Evolutionary conservation across 2,888 invertebrate genomes (phyloP), one percentile per base, ranked within the genome.

Genomic region (Lasioglossum leucozonium): DNA sequence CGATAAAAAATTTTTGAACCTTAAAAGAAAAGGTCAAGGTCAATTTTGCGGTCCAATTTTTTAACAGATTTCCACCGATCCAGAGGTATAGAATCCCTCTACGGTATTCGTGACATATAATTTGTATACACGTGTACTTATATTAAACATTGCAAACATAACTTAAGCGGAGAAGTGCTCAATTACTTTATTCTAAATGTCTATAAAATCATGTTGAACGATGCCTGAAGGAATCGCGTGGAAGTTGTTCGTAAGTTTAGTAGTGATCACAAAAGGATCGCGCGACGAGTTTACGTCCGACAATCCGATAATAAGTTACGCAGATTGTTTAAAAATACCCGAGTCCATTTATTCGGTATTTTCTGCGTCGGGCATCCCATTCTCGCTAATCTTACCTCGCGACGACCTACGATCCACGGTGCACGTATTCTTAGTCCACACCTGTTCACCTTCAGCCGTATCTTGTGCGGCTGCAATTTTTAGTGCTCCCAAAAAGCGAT

Each of bases 361-460:
- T 69, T 82, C 62, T 26, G 22, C 22, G 13, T 1, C 4, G 67
- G 18, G 5, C 11, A 0, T 10, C n/a, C 18, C 30, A 42, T 69
- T 55, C 67, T 16, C 10, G n/a, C 44, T 72, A 81, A 73, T 73
- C 65, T 67, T 40, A n/a, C 55, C 26, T 10, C 42, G 1, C 22
- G 4, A 62, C 22, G 55, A 42, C 34, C 44, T 44, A 6, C n/a
- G 6, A 51, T 8, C n/a, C 26, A 26, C 72, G 3, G 16, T 8
- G 16, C 3, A 26, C n/a, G 40, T 84, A 84, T 78, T 72, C 79
- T 76, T 51, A 26, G 72, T 76, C 79, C 73, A 77, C 85, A 79
- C 84, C 76, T 85, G 85, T 79, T 85, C 79, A 84, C 85, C 84
- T 85, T 84, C 85, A 18, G 47, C 26, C 58, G 84, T 84, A 79